Conservation (phyloP, 2,797 vertebrate species). For the Mergus octosetaceus region DNA sequence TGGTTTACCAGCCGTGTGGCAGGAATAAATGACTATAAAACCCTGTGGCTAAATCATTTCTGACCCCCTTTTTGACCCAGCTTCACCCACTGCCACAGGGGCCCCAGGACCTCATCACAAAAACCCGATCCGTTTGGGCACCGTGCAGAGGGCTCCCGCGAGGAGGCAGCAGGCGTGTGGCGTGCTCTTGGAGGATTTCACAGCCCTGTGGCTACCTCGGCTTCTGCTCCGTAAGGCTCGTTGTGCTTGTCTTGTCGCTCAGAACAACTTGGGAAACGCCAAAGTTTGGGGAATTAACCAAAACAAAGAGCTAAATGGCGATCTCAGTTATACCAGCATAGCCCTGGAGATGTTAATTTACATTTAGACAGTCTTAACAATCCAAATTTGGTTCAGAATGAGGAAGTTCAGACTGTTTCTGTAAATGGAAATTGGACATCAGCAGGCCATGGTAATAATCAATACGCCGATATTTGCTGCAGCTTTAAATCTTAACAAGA, state of each 20-base stretch:
- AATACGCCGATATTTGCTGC: background rate
- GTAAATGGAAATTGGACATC: background rate
- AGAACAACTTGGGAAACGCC: background rate
- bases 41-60: background rate
- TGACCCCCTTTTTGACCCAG: accelerated
- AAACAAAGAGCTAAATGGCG: background rate
- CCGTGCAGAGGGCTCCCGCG: background rate
- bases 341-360: background rate
- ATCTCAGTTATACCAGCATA: background rate
- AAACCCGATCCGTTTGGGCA: accelerated
- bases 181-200: background rate
- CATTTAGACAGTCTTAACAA: background rate
- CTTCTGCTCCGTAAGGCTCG: background rate
- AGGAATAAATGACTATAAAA: background rate
- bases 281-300: background rate
- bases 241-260: background rate
- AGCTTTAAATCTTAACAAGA: background rate
- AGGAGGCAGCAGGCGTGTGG: background rate
- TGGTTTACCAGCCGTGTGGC: background rate
- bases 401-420: background rate
- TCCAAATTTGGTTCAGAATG: background rate
- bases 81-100: background rate
- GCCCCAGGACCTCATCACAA: background rate
- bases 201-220: accelerated
- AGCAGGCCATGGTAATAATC: background rate